Conservation (phyloP, 2,113 vertebrate genomes). For the Zeus faber region DNA sequence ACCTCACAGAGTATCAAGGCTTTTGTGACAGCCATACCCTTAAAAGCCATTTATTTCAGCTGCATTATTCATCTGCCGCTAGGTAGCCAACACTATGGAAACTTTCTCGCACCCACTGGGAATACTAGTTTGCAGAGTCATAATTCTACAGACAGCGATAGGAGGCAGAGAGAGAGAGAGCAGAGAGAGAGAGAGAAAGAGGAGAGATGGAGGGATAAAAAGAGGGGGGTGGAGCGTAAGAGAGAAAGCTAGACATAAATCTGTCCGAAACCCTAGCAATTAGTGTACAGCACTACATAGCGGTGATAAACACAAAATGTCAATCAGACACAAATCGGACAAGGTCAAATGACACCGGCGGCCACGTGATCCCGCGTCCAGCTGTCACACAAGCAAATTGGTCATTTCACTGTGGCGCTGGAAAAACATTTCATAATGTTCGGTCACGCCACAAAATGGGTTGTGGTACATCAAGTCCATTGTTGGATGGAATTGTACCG, state of each 20-base stretch:
- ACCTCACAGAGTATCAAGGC: slow-evolving; percentile 44
- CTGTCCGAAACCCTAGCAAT: no score
- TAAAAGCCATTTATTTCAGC: slow-evolving; percentile 50
- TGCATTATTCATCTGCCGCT: slow-evolving; percentile 61
- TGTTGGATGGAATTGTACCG: no score
- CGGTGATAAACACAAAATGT: no score
- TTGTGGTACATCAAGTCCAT: no score
- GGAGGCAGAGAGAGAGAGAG: slow-evolving; percentile 4
- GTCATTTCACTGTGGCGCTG: no score
- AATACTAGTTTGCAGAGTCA: slow-evolving; percentile 35
- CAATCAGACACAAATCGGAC: no score
- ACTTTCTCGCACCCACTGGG: slow-evolving; percentile 30
- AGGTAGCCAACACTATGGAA: slow-evolving; percentile 49
- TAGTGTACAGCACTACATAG: no score
- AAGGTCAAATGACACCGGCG: no score
- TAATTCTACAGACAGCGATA: slow-evolving; percentile 9
- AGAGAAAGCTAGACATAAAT: not conserved
- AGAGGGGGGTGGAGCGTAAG: not conserved
- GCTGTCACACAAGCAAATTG: no score
- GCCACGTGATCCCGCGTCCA: no score
- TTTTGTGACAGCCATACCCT: slow-evolving; percentile 31
- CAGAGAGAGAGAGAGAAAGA: slow-evolving; percentile 2
- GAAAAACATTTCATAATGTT: no score
- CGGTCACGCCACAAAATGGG: no score
- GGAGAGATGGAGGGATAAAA: not conserved